Conservation (phyloP, 2,113 vertebrate genomes). For the Scortum barcoo region DNA sequence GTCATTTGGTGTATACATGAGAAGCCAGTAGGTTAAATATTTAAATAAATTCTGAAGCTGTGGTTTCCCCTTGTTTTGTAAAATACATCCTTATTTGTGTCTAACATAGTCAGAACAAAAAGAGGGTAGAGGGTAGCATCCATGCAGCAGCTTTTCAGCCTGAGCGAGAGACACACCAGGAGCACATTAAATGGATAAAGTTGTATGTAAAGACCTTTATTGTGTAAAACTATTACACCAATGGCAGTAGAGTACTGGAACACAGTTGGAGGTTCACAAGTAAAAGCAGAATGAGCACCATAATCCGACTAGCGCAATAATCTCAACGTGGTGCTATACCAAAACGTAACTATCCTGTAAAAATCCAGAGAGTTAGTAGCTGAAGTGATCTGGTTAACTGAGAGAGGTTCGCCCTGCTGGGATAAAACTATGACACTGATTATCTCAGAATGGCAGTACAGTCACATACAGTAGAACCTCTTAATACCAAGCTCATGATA, state of each 20-base stretch:
- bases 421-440: conserved; percentile 9
- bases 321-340: background rate
- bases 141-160: background rate
- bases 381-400: background rate
- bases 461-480: conserved; percentile 7
- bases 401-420: background rate
- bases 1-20: background rate
- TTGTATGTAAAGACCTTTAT: conserved; percentile 42
- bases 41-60: background rate
- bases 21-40: background rate
- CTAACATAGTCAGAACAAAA: background rate
- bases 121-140: background rate
- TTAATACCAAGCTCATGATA: conserved; percentile 48
- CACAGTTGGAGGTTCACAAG: background rate
- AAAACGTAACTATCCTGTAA: conserved; percentile 12
- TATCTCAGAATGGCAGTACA: background rate
- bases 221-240: conserved; percentile 41
- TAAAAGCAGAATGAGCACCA: conserved; percentile 22
- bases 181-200: background rate
- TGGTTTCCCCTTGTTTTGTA: background rate
- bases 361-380: background rate
- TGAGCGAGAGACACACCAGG: background rate
- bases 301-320: background rate
- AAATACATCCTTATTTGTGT: background rate
- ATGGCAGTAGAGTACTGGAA: conserved; percentile 35